Evolutionary conservation across 1,140 invertebrate genomes (phyloP).

Genomic region (Bicyclus anynana): DNA sequence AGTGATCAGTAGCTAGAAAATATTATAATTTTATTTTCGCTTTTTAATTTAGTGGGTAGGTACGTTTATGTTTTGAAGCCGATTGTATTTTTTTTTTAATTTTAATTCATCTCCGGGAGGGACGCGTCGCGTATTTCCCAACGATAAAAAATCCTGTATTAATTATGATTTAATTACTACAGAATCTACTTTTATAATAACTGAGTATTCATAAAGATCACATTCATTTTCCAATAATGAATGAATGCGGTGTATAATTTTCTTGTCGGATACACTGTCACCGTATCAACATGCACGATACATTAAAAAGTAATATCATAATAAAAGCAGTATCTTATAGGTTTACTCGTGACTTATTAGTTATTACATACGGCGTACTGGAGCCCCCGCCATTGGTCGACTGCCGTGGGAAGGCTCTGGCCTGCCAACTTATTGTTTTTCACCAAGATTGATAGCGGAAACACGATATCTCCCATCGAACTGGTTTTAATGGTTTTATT

Average conservation of each 20-base stretch:
- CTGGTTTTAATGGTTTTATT: conserved; percentile 50
- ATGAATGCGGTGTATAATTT: conserved; percentile 2
- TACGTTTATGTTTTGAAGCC: too few species aligned
- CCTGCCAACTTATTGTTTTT: conserved; percentile 47
- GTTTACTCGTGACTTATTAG: conserved; percentile 23
- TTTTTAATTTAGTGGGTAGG: too few species aligned
- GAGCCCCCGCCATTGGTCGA: conserved; percentile 19
- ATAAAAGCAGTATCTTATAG: conserved; percentile 3
- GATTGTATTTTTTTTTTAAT: too few species aligned
- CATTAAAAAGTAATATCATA: conserved; percentile 16
- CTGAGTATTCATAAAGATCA: neutral
- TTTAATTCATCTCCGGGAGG: too few species aligned
- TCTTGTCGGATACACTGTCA: conserved; percentile 1
- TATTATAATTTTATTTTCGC: too few species aligned
- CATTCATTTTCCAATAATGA: conserved; percentile 2
- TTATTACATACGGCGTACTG: conserved; percentile 16
- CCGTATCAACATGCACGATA: neutral
- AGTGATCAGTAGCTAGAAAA: too few species aligned
- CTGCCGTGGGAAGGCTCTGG: conserved; percentile 35
- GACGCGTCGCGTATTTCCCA: too few species aligned
- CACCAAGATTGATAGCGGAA: conserved; percentile 64
- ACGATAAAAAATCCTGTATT: too few species aligned
- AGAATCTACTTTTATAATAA: neutral
- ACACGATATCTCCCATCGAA: conserved; percentile 41
- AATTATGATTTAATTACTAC: neutral